These are phyloP conservation scores for Pampus argenteus DNA, from an alignment of 2,797 vertebrate genomes.

Conservation along the genomic window DNA sequence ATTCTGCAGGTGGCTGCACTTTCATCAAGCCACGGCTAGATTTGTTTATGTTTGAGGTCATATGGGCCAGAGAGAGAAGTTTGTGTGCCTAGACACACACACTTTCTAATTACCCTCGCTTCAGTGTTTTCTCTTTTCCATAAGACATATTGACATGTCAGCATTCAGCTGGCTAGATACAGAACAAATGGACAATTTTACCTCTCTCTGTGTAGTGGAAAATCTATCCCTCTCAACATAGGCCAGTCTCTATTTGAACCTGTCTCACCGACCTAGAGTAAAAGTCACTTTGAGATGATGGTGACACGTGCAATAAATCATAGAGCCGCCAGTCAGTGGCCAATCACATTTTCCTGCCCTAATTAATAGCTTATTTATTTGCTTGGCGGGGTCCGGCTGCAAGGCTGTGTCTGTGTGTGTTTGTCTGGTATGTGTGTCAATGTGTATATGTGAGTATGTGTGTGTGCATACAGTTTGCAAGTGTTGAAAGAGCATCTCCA, in stretches of 20 bases:
- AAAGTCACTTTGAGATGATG: slow-evolving; percentile 82
- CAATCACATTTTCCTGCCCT: slow-evolving; percentile 84
- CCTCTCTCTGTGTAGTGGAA: slow-evolving; percentile 70
- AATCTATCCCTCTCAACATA: slow-evolving; percentile 72
- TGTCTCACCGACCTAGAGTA: slow-evolving; percentile 67
- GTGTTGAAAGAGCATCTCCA: slow-evolving; percentile 62
- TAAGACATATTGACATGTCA: slow-evolving; percentile 84
- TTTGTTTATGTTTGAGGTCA: slow-evolving; percentile 84
- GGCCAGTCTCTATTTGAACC: slow-evolving; percentile 75
- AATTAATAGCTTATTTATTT: slow-evolving; percentile 88
- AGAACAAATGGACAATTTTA: slow-evolving; percentile 81
- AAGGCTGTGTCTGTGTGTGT: slow-evolving; percentile 35
- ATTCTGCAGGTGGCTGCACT: slow-evolving; percentile 84
- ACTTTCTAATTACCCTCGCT: slow-evolving; percentile 80
- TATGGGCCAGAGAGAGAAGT: slow-evolving; percentile 71
- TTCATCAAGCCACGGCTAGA: slow-evolving; percentile 79
- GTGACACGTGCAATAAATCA: slow-evolving; percentile 87
- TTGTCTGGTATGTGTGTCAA: slow-evolving; percentile 28
- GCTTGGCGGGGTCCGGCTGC: slow-evolving; percentile 64
- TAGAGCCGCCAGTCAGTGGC: slow-evolving; percentile 69
- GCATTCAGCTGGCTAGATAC: slow-evolving; percentile 79
- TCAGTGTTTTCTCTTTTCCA: slow-evolving; percentile 81
- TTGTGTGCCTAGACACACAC: slow-evolving; percentile 72
- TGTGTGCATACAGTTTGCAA: slow-evolving; percentile 18
- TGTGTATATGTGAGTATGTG: slow-evolving; percentile 2